Percentiles rank a stretch among this genome's conserved stretches.
These are phyloP conservation scores for Falco rusticolus DNA, from an alignment of 2,797 vertebrate genomes.

Conservation along the genomic window DNA sequence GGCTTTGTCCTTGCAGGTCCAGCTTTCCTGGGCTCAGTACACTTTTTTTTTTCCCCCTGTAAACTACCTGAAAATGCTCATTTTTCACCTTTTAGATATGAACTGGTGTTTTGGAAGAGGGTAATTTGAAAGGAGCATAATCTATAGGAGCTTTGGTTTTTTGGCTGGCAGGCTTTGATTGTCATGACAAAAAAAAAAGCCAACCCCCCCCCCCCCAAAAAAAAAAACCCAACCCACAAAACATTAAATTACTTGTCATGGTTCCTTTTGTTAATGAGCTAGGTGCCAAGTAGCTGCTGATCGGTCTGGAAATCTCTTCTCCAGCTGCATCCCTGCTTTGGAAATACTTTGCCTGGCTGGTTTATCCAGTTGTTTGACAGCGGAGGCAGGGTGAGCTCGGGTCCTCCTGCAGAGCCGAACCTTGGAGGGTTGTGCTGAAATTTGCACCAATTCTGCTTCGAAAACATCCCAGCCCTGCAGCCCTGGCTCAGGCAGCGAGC, in stretches of 20 bases:
- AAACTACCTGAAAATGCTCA: not conserved
- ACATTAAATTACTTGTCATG: not conserved
- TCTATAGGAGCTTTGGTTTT: not conserved
- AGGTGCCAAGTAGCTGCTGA: not conserved
- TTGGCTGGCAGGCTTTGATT: not conserved
- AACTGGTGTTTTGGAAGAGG: not conserved
- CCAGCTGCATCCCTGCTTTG: not conserved
- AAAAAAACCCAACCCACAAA: not conserved
- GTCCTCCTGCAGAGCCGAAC: not conserved
- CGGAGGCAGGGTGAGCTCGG: not conserved
- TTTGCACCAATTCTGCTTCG: rapidly evolving
- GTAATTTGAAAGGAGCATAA: not conserved
- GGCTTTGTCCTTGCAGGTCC: not conserved
- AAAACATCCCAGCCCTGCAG: not conserved
- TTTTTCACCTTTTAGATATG: not conserved
- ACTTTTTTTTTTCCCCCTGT: too few relatives aligned
- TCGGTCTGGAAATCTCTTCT: too few relatives aligned
- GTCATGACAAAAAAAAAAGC: not conserved
- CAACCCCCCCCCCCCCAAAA: too few relatives aligned
- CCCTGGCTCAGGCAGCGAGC: too few relatives aligned
- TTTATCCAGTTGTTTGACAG: not conserved
- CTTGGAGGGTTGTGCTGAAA: not conserved
- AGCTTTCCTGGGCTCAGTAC: not conserved
- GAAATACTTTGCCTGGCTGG: not conserved
- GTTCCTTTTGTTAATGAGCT: not conserved